These are phyloP conservation scores for Bufotes viridis DNA, from an alignment of 2,797 vertebrate genomes.

Conservation along the genomic window DNA sequence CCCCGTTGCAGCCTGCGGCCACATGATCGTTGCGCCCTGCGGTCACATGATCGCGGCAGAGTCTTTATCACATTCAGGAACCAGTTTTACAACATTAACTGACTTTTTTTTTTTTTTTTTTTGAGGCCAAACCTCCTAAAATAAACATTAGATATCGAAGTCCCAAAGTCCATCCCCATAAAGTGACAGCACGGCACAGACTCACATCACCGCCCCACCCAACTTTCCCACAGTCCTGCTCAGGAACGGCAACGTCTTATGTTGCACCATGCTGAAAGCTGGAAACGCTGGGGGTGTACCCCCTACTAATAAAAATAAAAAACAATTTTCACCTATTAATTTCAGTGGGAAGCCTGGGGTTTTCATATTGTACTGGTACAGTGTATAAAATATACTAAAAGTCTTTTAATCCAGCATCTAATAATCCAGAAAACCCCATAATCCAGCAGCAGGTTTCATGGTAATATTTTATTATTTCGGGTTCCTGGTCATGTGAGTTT, in stretches of 20 bases:
- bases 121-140: conserved; percentile 38
- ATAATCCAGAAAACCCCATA: too few relatives aligned
- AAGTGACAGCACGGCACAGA: background rate
- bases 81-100: conserved; percentile 48
- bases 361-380: too few relatives aligned
- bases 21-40: background rate
- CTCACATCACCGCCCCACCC: background rate
- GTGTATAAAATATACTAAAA: too few relatives aligned
- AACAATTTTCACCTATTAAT: too few relatives aligned
- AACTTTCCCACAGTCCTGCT: background rate
- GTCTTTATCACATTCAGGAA: conserved; percentile 19
- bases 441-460: background rate
- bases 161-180: conserved; percentile 44
- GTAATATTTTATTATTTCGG: background rate
- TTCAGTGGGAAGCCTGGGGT: too few relatives aligned
- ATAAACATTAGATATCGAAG: conserved; percentile 30
- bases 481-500: too few relatives aligned
- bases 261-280: background rate
- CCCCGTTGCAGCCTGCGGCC: background rate
- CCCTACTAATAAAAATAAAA: too few relatives aligned
- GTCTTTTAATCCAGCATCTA: too few relatives aligned
- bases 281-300: background rate
- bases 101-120: conserved; percentile 3
- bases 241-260: background rate
- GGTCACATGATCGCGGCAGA: background rate